Evolutionary conservation across 1,140 invertebrate species (phyloP), one percentile per base, ranked within the genome.

Genomic region (Drosophila takahashii): DNA sequence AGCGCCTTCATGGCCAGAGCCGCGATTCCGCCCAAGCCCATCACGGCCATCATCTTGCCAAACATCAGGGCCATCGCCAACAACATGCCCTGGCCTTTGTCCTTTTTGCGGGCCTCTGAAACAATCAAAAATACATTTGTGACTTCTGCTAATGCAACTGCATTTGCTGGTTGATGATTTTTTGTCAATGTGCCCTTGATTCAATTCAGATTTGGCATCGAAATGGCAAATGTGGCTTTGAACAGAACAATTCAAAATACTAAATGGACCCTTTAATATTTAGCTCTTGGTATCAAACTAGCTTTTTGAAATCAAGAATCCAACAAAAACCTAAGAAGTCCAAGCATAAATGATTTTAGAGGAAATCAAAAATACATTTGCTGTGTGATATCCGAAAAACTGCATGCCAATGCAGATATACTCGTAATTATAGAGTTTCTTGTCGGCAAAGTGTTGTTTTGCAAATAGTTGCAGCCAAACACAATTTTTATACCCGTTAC

Each of bases 1-100:
- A 94, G 76, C 7, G 94, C 94, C 92, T 96, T 96, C 95, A 96
- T 95, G 7, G 96, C 95, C 1, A 96, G 77, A 5, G 96, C 93
- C 65, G 95, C 95, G 8, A 96, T 89, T 4, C 95, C 95, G 48
- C 95, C 95, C 15, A 96, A 93, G 42, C 95, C 95, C 60, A 96
- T 93, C 0, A 95, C 95, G 0, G 95, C 95, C 91, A 96, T 92
- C 93, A 95, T 94, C 90, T 95, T 94, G 32, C 95, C 95, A 93
- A 96, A 96, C 95, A 96, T 96, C 32, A 96, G 59, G 0, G 94
- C 95, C 90, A 96, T 92, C 4, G 95, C 92, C 51, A 95, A 86
- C 1, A 95, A 69, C 15, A 93, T 92, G 3, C 93, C 93, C 4
- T 94, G 93, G 39, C 93, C 94, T 44, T 93, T 93, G 50, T 94